These are phyloP conservation scores for Oligia strigilis DNA, from an alignment of 2,888 invertebrate species.

Conservation along the genomic window DNA sequence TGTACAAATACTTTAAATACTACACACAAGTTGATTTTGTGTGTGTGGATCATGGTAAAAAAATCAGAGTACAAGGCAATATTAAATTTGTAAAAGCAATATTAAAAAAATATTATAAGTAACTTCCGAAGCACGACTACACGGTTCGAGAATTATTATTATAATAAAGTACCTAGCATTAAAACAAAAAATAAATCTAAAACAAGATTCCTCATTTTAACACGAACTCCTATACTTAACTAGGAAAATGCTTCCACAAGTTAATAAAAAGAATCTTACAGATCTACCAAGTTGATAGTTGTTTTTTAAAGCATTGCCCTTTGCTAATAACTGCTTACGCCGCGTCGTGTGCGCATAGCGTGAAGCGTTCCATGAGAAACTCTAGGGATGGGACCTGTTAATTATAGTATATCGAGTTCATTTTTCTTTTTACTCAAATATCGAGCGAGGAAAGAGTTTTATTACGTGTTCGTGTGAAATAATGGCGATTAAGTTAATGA, in stretches of 20 bases:
- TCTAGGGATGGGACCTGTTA: constrained; percentile 59
- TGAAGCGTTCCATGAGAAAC: constrained; percentile 65
- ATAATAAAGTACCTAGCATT: not conserved
- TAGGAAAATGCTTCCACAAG: constrained; percentile 29
- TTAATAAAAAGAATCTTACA: constrained; percentile 31
- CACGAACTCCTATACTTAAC: not conserved
- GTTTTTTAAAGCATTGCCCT: constrained; percentile 64
- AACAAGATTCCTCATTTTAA: constrained; percentile 6
- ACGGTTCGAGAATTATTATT: not conserved
- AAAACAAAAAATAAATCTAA: not conserved
- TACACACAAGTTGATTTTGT: not conserved
- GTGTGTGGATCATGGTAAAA: not conserved
- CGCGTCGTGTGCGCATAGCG: constrained; percentile 61
- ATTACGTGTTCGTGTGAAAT: not conserved
- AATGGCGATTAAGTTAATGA: not conserved
- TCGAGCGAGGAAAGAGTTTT: constrained; percentile 3
- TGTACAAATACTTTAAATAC: not conserved
- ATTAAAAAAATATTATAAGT: not conserved
- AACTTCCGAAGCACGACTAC: not conserved
- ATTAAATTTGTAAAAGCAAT: too few species aligned
- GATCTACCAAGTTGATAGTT: constrained; percentile 40
- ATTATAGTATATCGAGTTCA: constrained; percentile 53
- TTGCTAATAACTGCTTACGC: constrained; percentile 65
- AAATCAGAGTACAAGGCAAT: not conserved
- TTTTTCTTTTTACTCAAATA: not conserved